These are phyloP conservation scores for Drosophila dives DNA, from an alignment of 2,888 invertebrate genomes.

Conservation along the genomic window DNA sequence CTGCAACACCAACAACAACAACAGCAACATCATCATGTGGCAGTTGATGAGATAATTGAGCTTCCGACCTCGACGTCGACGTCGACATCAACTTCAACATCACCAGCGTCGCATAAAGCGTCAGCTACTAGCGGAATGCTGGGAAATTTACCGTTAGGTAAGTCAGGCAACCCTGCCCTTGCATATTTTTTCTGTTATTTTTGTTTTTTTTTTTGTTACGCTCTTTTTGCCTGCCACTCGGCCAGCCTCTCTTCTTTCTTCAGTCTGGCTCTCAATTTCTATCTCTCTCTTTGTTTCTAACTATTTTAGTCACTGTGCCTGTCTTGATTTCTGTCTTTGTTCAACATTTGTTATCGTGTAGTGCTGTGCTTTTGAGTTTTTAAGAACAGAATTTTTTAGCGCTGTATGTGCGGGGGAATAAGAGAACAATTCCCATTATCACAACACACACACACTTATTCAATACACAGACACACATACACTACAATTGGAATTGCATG, in stretches of 20 bases:
- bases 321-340: slow-evolving; percentile 19
- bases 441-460: slow-evolving; percentile 3
- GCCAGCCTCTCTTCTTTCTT: slow-evolving; percentile 22
- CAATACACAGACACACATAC: not conserved
- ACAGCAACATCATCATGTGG: slow-evolving; percentile 78
- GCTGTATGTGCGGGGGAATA: slow-evolving; percentile 14
- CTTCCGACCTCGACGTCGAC: slow-evolving; percentile 76
- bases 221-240: slow-evolving; percentile 32
- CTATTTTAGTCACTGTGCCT: slow-evolving; percentile 23
- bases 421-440: slow-evolving; percentile 18
- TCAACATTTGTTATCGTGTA: slow-evolving; percentile 40
- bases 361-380: slow-evolving; percentile 58
- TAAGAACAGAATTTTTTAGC: slow-evolving; percentile 29
- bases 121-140: slow-evolving; percentile 80
- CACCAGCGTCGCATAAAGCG: slow-evolving; percentile 39
- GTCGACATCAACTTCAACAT: slow-evolving; percentile 20
- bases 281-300: slow-evolving; percentile 14
- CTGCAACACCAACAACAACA: slow-evolving; percentile 55
- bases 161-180: slow-evolving; percentile 55
- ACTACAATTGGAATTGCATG: slow-evolving; percentile 14
- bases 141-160: slow-evolving; percentile 85
- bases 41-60: slow-evolving; percentile 84
- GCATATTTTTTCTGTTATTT: not conserved
- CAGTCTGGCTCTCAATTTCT: slow-evolving; percentile 1
- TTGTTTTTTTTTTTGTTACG: slow-evolving; percentile 1